phyloP scores from a whole-genome alignment of 2,797 vertebrate genomes.

The Protosalanx chinensis region DNA sequence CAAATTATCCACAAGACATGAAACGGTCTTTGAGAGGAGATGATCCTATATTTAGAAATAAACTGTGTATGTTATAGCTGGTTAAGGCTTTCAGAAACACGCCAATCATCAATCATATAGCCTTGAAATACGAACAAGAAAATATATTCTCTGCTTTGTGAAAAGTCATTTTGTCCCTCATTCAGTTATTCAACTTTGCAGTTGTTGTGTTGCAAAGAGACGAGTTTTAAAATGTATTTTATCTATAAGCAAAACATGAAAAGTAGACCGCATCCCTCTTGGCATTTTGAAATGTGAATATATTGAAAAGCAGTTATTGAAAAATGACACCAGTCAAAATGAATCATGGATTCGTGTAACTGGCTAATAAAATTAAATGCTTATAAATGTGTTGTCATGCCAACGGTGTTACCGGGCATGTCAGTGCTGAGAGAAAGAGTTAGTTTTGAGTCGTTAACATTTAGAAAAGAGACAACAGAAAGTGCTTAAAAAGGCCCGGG shows the following conservation, averaged over 20 bases:
- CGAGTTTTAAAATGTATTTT: too few species aligned
- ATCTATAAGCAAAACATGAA: too few species aligned
- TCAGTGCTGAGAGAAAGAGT: not conserved
- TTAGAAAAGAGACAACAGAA: not conserved
- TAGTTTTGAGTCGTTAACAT: not conserved
- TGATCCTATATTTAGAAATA: slow-evolving; percentile 5
- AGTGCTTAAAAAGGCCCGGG: not conserved
- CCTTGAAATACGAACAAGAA: too few species aligned
- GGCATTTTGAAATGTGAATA: too few species aligned
- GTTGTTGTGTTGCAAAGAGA: too few species aligned
- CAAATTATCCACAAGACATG: slow-evolving; percentile 53
- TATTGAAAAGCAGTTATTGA: too few species aligned
- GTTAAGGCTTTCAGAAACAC: not conserved
- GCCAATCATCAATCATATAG: not conserved
- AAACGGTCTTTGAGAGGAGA: slow-evolving; percentile 21
- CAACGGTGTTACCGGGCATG: not conserved
- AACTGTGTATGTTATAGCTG: not conserved
- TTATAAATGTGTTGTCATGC: not conserved
- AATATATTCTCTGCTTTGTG: too few species aligned
- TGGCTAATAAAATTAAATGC: too few species aligned
- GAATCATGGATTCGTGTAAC: not conserved
- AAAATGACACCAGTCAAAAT: too few species aligned
- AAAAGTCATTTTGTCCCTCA: too few species aligned
- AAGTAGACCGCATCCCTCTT: too few species aligned
- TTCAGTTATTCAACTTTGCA: too few species aligned